Conservation (phyloP, 2,888 invertebrate species). For the Arge pagana region DNA sequence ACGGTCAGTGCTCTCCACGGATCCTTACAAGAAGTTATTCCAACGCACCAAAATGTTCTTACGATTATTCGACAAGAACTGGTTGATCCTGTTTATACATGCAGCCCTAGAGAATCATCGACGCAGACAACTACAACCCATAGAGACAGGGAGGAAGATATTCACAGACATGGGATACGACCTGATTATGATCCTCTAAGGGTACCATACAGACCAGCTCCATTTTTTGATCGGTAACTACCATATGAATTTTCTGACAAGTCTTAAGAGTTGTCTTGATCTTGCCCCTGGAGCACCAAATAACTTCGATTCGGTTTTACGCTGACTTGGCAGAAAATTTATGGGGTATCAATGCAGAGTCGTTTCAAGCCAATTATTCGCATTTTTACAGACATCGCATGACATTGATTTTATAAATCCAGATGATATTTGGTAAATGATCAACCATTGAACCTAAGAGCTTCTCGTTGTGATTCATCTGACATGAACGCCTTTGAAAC, state of each 20-base stretch:
- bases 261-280: background rate
- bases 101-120: conserved; percentile 53
- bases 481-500: no score
- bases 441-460: conserved; percentile 7
- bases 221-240: conserved; percentile 37
- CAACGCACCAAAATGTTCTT: conserved; percentile 66
- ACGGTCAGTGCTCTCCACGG: conserved; percentile 65
- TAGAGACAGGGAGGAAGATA: conserved; percentile 32
- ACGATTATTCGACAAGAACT: conserved; percentile 68
- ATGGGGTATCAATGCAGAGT: background rate
- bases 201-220: conserved; percentile 29
- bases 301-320: background rate
- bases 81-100: conserved; percentile 65
- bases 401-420: conserved; percentile 36
- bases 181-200: conserved; percentile 37
- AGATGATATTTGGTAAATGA: conserved; percentile 34
- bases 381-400: conserved; percentile 38
- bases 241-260: conserved; percentile 29
- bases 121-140: conserved; percentile 61
- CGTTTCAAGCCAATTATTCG: background rate
- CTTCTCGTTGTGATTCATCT: no score
- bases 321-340: conserved; percentile 1
- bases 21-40: conserved; percentile 67
- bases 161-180: conserved; percentile 10
- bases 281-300: background rate